Conservation (phyloP, 2,113 vertebrate genomes). For the Okapia johnstoni region DNA sequence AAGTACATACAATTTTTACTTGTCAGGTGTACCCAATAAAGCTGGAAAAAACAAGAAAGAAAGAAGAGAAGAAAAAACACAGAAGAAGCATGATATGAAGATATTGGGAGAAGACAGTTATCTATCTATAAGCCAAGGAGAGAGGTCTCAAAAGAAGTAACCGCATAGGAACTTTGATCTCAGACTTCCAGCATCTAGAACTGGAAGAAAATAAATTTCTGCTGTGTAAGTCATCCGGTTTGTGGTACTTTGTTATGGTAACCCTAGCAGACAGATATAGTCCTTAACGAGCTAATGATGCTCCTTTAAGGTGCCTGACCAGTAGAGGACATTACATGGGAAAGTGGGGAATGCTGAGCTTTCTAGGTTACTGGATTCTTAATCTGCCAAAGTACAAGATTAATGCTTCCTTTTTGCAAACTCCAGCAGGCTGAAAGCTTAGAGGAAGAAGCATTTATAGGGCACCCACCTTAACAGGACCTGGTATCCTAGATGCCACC, state of each 20-base stretch:
- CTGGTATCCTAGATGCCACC: background rate
- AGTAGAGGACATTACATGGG: background rate
- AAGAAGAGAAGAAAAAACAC: background rate
- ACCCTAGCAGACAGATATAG: background rate
- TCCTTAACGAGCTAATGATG: background rate
- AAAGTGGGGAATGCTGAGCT: background rate
- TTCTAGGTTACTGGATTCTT: background rate
- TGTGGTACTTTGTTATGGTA: background rate
- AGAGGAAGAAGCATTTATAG: background rate
- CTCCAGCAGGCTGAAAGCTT: background rate
- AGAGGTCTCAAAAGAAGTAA: background rate
- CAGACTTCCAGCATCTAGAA: background rate
- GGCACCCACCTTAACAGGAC: background rate
- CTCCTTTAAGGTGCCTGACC: background rate
- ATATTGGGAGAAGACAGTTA: background rate
- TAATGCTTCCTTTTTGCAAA: background rate
- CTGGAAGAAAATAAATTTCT: background rate
- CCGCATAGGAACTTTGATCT: background rate
- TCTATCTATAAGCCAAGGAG: background rate
- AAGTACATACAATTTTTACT: background rate
- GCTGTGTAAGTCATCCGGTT: background rate
- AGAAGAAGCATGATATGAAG: background rate
- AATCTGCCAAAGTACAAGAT: background rate
- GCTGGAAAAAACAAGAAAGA: background rate
- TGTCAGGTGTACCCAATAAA: background rate